Evolutionary conservation across 2,888 invertebrate genomes (phyloP), one percentile per base, ranked within the genome.

Genomic region (Galeopsomyia nigrocyanea): DNA sequence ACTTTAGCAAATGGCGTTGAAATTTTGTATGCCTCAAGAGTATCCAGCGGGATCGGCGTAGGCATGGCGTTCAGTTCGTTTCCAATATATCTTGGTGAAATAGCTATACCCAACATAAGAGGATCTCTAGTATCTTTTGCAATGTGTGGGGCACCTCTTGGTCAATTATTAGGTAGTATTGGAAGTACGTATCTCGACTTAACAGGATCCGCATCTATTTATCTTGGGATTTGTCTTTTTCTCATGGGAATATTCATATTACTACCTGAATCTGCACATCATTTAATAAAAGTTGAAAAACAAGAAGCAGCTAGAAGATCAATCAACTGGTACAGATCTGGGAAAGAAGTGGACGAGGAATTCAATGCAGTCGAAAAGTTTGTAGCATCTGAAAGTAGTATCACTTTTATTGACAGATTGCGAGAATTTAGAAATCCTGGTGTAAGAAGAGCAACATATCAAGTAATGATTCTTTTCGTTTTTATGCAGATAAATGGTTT

Each of bases 221-320:
- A 81, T 68, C 64, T 83, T 3, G 65, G 78, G 10, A 73, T 81
- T 2, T 78, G 74, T 53, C 3, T 81, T 1, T 7, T 76, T 0
- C 81, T 79, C 58, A 65, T 85, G 39, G 49, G n/a, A 0, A 49
- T 78, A 0, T 84, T 85, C 62, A 76, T 79, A 9, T 75, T 79
- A 1, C 74, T 84, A 16, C 84, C 84, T 0, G 80, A 81, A 13
- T 82, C 84, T 7, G 83, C 84, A 0, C 77, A 85, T 56, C 77
- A 81, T n/a, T 26, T 62, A 3, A 17, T 62, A 2, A 62, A 62
- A 50, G n/a, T 58, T n/a, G 46, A 17, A 19, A 22, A 58, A 6
- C 31, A 39, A n/a, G 17, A 58, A 7, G 14, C 14, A 5, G 62
- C 62, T 1, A 10, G 14, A 0, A 49, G 49, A 16, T 62, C 62